Percentiles rank a stretch among this genome's conserved stretches.
phyloP scores from a whole-genome alignment of 2,888 invertebrate genomes.

The Rotaria socialis region DNA sequence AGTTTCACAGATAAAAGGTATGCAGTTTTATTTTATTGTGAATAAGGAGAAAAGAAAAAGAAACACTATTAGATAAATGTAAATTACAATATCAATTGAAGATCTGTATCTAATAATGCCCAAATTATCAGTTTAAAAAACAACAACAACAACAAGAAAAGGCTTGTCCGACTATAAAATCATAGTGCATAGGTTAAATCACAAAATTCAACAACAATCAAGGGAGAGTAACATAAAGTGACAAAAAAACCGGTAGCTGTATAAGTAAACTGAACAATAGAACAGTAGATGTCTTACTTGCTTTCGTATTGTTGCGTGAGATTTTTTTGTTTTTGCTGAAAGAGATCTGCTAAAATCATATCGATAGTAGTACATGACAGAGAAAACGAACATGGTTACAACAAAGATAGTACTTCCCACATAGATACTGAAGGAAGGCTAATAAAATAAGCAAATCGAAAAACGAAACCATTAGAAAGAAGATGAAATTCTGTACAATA shows the following conservation, averaged over 20 bases:
- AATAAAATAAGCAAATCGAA: not conserved
- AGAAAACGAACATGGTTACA: not conserved
- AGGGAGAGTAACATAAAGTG: not conserved
- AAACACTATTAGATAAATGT: no score
- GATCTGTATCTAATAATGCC: not conserved
- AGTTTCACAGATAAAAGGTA: no score
- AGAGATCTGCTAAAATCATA: not conserved
- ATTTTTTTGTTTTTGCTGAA: not conserved
- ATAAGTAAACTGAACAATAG: not conserved
- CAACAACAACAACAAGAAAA: not conserved
- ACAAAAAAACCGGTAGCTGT: not conserved
- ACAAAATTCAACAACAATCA: not conserved
- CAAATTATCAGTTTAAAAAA: not conserved
- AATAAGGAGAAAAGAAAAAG: not conserved
- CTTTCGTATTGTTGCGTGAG: not conserved
- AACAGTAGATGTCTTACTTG: slow-evolving; percentile 3
- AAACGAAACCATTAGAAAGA: not conserved
- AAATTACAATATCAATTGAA: not conserved
- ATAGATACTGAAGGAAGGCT: not conserved
- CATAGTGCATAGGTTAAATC: not conserved
- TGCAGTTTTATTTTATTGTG: not conserved
- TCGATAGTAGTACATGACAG: not conserved
- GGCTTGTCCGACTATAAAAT: not conserved
- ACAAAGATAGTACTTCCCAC: not conserved
- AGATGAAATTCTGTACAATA: not conserved